A percentile compares a stretch with the other conserved stretches of the same genome.
These are phyloP conservation scores for Alouatta palliata DNA, from an alignment of 2,113 vertebrate species.

Conservation along the genomic window DNA sequence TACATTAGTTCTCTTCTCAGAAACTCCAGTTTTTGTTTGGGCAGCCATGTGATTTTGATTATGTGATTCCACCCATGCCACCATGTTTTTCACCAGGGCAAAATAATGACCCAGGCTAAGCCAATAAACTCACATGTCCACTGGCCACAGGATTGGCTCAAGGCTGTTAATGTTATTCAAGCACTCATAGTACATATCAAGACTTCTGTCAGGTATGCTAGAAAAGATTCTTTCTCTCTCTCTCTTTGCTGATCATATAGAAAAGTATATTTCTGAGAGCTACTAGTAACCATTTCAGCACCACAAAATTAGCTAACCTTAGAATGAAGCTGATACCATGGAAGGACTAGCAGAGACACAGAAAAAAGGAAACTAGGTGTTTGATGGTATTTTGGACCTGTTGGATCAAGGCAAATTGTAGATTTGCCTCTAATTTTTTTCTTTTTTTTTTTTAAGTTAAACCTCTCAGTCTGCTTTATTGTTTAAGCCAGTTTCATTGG, in stretches of 20 bases:
- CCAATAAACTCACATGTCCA: neutral
- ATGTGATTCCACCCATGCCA: neutral
- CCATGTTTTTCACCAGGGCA: neutral
- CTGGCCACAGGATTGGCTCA: neutral
- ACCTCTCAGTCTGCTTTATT: neutral
- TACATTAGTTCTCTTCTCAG: neutral
- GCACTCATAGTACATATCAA: neutral
- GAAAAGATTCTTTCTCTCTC: neutral
- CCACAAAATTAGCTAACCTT: neutral
- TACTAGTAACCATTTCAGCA: neutral
- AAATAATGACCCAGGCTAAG: neutral
- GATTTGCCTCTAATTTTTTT: neutral
- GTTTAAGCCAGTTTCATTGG: neutral
- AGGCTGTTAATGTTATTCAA: neutral
- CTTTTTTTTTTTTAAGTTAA: neutral
- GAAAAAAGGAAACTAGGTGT: neutral
- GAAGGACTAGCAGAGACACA: neutral
- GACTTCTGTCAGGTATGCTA: neutral
- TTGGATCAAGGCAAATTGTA: neutral
- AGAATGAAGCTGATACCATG: neutral
- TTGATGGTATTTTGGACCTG: neutral
- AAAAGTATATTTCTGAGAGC: constrained; percentile 13
- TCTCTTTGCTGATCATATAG: neutral
- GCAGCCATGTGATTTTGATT: neutral
- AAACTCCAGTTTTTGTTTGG: neutral